phyloP scores from a whole-genome alignment of 1,140 invertebrate genomes.

The Ceratosolen fusciceps region DNA sequence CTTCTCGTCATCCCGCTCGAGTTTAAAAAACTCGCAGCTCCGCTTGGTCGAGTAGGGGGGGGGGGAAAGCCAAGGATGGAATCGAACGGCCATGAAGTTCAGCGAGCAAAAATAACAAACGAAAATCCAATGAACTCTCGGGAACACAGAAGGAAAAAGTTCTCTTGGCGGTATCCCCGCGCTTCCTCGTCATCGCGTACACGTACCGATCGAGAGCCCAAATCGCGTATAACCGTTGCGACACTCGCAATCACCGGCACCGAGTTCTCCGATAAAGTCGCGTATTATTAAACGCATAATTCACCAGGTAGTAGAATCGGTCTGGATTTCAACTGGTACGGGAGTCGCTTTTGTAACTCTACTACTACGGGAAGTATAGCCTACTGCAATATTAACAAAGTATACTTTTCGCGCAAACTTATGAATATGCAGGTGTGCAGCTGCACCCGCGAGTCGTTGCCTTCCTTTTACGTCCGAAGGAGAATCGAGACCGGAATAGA shows the following conservation, averaged over 20 bases:
- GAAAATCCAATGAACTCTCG: not conserved
- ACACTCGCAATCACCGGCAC: not conserved
- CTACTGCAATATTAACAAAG: not conserved
- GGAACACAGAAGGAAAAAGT: not conserved
- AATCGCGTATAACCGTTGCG: not conserved
- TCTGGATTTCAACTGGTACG: not conserved
- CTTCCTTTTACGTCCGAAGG: not conserved
- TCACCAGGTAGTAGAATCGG: not conserved
- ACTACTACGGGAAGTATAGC: not conserved
- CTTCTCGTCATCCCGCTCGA: not conserved
- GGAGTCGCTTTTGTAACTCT: not conserved
- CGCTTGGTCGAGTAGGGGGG: not conserved
- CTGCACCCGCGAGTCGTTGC: not conserved
- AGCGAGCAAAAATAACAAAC: no score
- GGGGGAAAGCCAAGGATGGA: no score
- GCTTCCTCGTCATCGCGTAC: no score
- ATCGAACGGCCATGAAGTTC: no score
- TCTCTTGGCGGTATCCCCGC: no score
- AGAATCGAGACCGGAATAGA: not conserved
- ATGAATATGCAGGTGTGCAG: not conserved
- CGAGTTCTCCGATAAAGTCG: not conserved
- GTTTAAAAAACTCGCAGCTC: not conserved
- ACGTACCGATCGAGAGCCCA: no score
- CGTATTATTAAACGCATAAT: not conserved
- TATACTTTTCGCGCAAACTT: not conserved